Conservation (phyloP, 2,888 invertebrate species). For the Dichetophora obliterata region DNA sequence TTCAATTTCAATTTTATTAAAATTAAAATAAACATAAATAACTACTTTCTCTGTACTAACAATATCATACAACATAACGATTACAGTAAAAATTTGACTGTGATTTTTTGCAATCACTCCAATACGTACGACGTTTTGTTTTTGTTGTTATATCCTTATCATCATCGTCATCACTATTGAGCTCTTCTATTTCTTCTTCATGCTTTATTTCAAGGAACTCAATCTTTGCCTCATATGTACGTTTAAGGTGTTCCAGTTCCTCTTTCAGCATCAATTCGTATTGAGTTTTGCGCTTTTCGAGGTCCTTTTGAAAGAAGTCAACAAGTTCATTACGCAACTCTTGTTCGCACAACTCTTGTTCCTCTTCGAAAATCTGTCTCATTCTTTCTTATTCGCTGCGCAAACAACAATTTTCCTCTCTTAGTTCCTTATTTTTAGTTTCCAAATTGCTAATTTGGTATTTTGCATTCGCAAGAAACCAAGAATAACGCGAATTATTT, state of each 20-base stretch:
- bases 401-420: conserved; percentile 55
- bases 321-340: conserved; percentile 61
- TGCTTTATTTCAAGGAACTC: conserved; percentile 50
- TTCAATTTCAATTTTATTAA: too few species aligned
- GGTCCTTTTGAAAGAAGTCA: conserved; percentile 55
- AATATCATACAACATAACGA: too few species aligned
- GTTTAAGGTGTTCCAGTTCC: conserved; percentile 53
- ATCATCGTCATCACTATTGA: conserved; percentile 48
- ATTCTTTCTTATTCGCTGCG: conserved; percentile 50
- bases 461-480: conserved; percentile 53
- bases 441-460: conserved; percentile 34
- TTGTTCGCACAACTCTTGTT: conserved; percentile 53
- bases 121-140: conserved; percentile 30
- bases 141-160: background rate
- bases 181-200: conserved; percentile 47
- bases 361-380: conserved; percentile 40
- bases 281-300: conserved; percentile 51
- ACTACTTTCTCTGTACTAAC: too few species aligned
- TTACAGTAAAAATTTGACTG: background rate
- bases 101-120: background rate
- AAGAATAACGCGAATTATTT: conserved; percentile 56
- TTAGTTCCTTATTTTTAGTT: conserved; percentile 52
- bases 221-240: conserved; percentile 58
- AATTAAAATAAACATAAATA: too few species aligned
- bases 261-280: conserved; percentile 54